Evolutionary conservation across 2,888 invertebrate genomes (phyloP), one percentile per base, ranked within the genome.

Genomic region (Acrobasis consociella): DNA sequence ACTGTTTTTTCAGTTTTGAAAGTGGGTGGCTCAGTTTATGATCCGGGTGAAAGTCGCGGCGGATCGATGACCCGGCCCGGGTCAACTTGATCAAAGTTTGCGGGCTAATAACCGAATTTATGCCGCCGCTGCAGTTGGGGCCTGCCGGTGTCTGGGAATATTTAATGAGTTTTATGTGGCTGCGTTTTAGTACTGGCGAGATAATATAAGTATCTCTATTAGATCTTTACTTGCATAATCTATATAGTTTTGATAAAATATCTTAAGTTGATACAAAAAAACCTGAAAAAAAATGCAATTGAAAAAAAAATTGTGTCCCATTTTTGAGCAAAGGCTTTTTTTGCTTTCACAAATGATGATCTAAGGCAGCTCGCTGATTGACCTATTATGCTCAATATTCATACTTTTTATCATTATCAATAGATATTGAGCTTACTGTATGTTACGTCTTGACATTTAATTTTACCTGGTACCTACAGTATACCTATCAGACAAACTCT

Each of bases 21-120:
- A 92, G 91, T 92, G 83, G 91, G 91, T 92, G 88, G 89, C 89
- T 90, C 86, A 91, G 89, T 92, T 92, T 91, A 90, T 91, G 91
- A 91, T 90, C 86, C 89, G 90, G 89, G 91, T 87, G 91, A 91
- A 92, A 91, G 91, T 92, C 87, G 82, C 80, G 72, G 79, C 82
- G 85, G 90, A 91, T 91, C 91, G 90, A 91, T 91, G 89, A 89
- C 83, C 89, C 83, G 73, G 78, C 71, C 80, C 87, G 85, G 91
- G 89, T 89, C 90, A 89, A 86, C 86, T 79, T 81, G 84, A 91
- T 91, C 91, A 89, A 92, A 91, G 83, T 91, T 91, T 86, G 83
- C 74, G 80, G 73, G 83, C 87, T 90, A 89, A 91, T 91, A 91
- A 88, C 89, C 84, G 83, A 91, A 89, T 88, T 89, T 87, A 87